phyloP scores from a whole-genome alignment of 2,888 invertebrate species.

The Alcis repandata region DNA sequence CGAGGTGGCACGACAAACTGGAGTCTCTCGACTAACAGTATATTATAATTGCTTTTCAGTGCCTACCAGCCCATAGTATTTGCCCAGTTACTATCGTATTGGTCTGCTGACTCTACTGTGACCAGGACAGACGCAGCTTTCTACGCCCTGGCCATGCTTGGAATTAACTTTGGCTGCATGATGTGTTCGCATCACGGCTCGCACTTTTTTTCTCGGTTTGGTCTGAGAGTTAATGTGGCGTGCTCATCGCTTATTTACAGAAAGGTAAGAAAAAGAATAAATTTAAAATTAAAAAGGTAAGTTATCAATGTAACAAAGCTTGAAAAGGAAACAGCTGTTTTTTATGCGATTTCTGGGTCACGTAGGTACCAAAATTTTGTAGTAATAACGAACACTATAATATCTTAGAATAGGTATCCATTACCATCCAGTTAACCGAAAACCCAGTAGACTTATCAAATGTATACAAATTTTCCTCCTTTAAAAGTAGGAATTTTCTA shows the following conservation, averaged over 20 bases:
- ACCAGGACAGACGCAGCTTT: slow-evolving; percentile 83
- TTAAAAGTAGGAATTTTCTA: too few relatives aligned
- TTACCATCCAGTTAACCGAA: too few relatives aligned
- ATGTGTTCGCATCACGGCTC: slow-evolving; percentile 91
- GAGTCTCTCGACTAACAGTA: too few relatives aligned
- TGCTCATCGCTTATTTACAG: slow-evolving; percentile 91
- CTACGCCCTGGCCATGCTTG: slow-evolving; percentile 83
- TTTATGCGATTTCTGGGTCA: too few relatives aligned
- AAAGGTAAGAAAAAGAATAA: slow-evolving; percentile 85
- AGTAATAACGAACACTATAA: too few relatives aligned
- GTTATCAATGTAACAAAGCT: too few relatives aligned
- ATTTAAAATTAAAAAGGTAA: neutral
- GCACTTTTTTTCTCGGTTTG: slow-evolving; percentile 87
- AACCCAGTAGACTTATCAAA: too few relatives aligned
- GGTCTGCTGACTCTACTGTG: slow-evolving; percentile 76
- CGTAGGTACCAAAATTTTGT: too few relatives aligned
- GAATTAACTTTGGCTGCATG: slow-evolving; percentile 80
- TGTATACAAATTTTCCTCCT: too few relatives aligned
- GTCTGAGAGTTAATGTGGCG: slow-evolving; percentile 90
- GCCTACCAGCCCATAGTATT: slow-evolving; percentile 84
- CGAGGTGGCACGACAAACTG: too few relatives aligned
- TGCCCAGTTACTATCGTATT: slow-evolving; percentile 81
- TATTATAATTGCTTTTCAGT: slow-evolving; percentile 58
- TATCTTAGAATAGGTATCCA: too few relatives aligned
- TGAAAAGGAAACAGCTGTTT: too few relatives aligned